phyloP scores from a whole-genome alignment of 2,797 vertebrate species.

The Anguilla megastoma region DNA sequence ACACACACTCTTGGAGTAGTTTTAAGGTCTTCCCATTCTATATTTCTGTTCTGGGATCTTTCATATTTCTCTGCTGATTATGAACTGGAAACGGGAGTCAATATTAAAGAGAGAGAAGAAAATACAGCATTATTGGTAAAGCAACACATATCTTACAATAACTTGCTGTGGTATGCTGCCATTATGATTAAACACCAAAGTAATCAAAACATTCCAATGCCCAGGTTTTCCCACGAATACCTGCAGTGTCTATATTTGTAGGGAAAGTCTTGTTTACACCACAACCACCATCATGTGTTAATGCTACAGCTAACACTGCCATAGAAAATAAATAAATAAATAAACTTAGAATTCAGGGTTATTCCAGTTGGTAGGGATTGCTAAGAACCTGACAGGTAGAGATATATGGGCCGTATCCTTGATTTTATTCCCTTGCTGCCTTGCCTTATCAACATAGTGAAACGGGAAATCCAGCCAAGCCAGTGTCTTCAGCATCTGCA shows the following conservation, averaged over 20 bases:
- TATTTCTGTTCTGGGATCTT: not conserved
- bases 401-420: slow-evolving; percentile 27
- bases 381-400: slow-evolving; percentile 27
- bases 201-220: not conserved
- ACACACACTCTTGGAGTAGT: not conserved
- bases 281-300: not conserved
- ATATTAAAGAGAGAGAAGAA: not conserved
- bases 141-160: not conserved
- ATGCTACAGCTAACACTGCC: not conserved
- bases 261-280: not conserved
- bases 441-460: slow-evolving; percentile 27
- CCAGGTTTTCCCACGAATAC: not conserved
- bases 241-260: not conserved
- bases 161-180: not conserved
- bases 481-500: slow-evolving; percentile 7
- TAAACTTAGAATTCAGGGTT: not conserved
- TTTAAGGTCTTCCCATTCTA: not conserved
- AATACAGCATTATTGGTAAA: not conserved
- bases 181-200: not conserved
- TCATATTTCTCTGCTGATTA: not conserved
- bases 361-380: not conserved
- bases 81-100: not conserved
- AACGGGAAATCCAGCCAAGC: slow-evolving; percentile 10
- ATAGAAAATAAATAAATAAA: not conserved
- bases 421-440: slow-evolving; percentile 25